These are phyloP conservation scores for Crocallis elinguaria DNA, from an alignment of 2,888 invertebrate genomes.

Conservation along the genomic window DNA sequence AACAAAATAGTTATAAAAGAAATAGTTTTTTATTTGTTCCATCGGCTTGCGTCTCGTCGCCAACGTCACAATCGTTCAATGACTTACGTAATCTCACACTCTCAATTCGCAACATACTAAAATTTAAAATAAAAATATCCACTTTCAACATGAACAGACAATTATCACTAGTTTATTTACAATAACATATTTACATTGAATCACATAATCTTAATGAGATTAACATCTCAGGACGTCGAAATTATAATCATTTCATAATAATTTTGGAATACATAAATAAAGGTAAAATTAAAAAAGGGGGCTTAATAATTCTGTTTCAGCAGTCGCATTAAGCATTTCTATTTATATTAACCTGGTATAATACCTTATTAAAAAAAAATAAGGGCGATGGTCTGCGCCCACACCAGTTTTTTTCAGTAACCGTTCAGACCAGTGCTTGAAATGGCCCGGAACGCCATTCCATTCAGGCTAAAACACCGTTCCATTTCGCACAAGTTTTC, in stretches of 20 bases:
- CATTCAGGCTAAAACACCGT: no score
- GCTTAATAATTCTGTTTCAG: not conserved
- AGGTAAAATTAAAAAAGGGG: no score
- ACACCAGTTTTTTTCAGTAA: no score
- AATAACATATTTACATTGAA: slow-evolving; percentile 35
- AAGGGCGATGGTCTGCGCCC: no score
- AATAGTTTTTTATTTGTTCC: slow-evolving; percentile 75
- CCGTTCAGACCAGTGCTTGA: no score
- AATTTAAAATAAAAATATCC: slow-evolving; percentile 36
- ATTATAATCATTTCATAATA: slow-evolving; percentile 27
- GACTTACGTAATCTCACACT: slow-evolving; percentile 23
- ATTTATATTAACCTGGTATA: no score
- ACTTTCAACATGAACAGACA: slow-evolving; percentile 23
- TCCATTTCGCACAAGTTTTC: no score
- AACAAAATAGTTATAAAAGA: slow-evolving; percentile 61
- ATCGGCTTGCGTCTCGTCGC: slow-evolving; percentile 50
- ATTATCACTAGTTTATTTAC: slow-evolving; percentile 31
- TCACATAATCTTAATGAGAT: slow-evolving; percentile 31
- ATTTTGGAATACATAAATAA: slow-evolving; percentile 11
- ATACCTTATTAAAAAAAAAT: no score
- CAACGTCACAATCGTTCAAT: slow-evolving; percentile 35
- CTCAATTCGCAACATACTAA: slow-evolving; percentile 25
- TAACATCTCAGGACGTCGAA: slow-evolving; percentile 19
- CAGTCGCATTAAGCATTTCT: not conserved
- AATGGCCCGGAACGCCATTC: no score